These are phyloP conservation scores for Virgularia gustaviana DNA, from an alignment of 92 coral and sea anemone species.

Conservation along the genomic window DNA sequence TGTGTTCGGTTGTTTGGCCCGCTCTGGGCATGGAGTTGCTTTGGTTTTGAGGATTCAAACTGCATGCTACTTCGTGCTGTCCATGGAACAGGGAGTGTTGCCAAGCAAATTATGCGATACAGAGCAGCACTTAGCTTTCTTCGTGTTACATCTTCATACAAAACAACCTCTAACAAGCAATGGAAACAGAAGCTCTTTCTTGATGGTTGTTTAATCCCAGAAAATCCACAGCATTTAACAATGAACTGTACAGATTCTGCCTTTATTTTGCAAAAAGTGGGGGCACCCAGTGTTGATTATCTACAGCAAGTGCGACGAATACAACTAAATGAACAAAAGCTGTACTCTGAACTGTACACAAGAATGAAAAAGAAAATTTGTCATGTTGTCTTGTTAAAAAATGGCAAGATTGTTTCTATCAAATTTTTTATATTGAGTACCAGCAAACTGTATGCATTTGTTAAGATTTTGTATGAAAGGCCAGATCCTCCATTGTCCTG, in stretches of 20 bases:
- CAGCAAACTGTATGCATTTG: background rate
- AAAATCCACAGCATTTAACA: too few species aligned
- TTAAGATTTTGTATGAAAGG: background rate
- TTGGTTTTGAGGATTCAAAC: constrained; percentile 66
- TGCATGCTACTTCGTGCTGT: constrained; percentile 47
- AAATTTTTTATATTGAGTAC: background rate
- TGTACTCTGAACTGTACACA: background rate
- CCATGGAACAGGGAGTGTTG: constrained; percentile 64
- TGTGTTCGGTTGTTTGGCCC: constrained; percentile 59
- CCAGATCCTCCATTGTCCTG: background rate
- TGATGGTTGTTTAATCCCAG: too few species aligned
- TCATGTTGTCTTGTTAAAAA: background rate
- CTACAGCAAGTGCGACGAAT: background rate
- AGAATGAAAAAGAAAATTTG: background rate
- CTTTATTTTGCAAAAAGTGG: background rate
- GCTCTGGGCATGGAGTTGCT: constrained; percentile 55
- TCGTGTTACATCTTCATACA: constrained; percentile 7
- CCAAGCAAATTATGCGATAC: constrained; percentile 29
- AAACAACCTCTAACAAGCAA: background rate
- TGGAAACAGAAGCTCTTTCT: constrained; percentile 33
- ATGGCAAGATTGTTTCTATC: background rate
- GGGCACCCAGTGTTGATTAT: background rate
- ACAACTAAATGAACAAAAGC: background rate
- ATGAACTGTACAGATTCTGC: too few species aligned
- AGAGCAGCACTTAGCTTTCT: constrained; percentile 27